A percentile compares a stretch with the other conserved stretches of the same genome.
phyloP scores from a whole-genome alignment of 2,888 invertebrate species.

The Smittia aterrima region DNA sequence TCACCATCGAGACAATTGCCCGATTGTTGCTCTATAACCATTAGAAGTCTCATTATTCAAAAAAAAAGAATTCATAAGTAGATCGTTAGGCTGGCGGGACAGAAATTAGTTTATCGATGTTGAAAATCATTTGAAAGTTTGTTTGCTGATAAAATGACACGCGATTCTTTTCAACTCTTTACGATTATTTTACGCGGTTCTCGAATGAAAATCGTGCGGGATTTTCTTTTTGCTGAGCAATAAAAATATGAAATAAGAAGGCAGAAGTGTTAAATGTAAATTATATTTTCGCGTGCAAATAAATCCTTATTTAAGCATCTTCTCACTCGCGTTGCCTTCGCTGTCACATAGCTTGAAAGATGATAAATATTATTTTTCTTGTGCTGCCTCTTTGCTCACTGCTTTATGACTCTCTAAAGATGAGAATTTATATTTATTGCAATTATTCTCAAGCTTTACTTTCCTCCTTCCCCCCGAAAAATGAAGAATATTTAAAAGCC shows the following conservation, averaged over 20 bases:
- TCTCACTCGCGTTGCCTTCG: neutral
- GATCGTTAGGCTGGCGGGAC: too few species aligned
- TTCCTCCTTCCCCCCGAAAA: neutral
- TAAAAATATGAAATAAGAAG: slow-evolving; percentile 29
- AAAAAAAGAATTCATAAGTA: too few species aligned
- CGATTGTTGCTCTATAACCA: slow-evolving; percentile 1
- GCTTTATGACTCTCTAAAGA: slow-evolving; percentile 25
- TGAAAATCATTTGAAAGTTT: too few species aligned
- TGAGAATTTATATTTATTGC: slow-evolving; percentile 38
- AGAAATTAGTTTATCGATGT: too few species aligned
- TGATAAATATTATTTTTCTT: slow-evolving; percentile 36
- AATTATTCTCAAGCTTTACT: slow-evolving; percentile 16
- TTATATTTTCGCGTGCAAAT: slow-evolving; percentile 41
- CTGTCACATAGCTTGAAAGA: slow-evolving; percentile 39
- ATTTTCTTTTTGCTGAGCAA: slow-evolving; percentile 10
- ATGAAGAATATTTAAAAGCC: neutral
- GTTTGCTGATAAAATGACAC: neutral
- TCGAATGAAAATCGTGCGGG: neutral
- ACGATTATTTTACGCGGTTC: neutral
- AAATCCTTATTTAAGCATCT: slow-evolving; percentile 40
- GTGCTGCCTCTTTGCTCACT: neutral
- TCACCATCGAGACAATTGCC: neutral
- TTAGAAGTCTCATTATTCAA: neutral
- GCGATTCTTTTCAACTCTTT: neutral
- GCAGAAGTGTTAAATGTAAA: slow-evolving; percentile 42